Evolutionary conservation across 2,888 invertebrate genomes (phyloP).

Genomic region (Mesorhabditis belari): DNA sequence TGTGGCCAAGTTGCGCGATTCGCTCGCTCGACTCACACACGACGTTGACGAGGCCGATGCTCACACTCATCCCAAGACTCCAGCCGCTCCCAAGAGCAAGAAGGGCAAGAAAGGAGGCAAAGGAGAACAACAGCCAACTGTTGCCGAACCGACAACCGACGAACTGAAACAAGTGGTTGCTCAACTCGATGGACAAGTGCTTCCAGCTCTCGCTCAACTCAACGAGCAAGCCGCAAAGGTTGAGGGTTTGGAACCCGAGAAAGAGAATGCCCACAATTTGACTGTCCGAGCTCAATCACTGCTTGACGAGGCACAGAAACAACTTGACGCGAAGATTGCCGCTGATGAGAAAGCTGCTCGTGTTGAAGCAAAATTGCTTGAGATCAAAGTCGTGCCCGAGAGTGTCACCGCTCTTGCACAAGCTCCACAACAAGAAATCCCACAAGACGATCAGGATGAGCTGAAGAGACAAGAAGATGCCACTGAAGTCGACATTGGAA

Average conservation of each 20-base stretch:
- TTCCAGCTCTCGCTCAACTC: background rate
- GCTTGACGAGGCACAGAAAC: background rate
- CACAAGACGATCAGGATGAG: background rate
- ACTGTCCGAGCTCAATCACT: background rate
- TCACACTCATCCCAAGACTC: conserved; percentile 9
- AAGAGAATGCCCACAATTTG: background rate
- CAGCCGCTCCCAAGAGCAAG: conserved; percentile 19
- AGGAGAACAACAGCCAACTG: conserved; percentile 3
- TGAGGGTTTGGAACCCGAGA: background rate
- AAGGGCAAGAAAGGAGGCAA: conserved; percentile 22
- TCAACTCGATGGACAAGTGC: conserved; percentile 13
- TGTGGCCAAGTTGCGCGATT: conserved; percentile 10
- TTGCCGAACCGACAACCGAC: conserved; percentile 2
- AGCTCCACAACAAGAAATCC: background rate
- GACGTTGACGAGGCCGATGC: conserved; percentile 16
- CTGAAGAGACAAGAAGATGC: background rate
- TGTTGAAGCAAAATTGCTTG: conserved; percentile 6
- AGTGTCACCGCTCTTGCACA: background rate
- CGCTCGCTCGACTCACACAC: conserved; percentile 11
- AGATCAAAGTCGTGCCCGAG: conserved; percentile 5
- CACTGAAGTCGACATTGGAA: background rate
- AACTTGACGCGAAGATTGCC: background rate
- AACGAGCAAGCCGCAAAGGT: background rate
- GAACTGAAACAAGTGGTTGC: conserved; percentile 11
- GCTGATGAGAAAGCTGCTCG: background rate